Conservation (phyloP, 2,888 invertebrate genomes). For the Therioaphis trifolii region DNA sequence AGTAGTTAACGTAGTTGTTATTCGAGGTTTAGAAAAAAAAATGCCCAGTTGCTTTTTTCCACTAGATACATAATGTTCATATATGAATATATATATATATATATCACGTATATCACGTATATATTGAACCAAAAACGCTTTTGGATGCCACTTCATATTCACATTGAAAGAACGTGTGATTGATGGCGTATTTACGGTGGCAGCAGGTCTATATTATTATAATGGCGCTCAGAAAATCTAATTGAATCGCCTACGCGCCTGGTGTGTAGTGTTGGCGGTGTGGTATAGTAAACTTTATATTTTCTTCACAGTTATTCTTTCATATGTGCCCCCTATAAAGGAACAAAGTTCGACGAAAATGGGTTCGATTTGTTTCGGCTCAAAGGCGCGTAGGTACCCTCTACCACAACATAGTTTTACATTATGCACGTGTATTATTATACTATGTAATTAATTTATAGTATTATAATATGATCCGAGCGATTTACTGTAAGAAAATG, state of each 20-base stretch:
- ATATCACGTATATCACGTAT: no score
- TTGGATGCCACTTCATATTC: constrained; percentile 43
- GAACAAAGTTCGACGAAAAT: constrained; percentile 18
- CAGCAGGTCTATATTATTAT: constrained; percentile 19
- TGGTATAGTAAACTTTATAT: constrained; percentile 27
- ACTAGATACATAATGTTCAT: neutral
- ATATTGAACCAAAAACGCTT: constrained; percentile 45
- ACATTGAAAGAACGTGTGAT: constrained; percentile 43
- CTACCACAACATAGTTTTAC: neutral
- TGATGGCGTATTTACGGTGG: constrained; percentile 42
- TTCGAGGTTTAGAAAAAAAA: neutral
- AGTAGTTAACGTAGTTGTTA: neutral
- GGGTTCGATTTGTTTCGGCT: neutral
- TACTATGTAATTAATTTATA: no score
- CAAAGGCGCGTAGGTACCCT: neutral
- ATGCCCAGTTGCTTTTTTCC: neutral
- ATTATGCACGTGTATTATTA: neutral
- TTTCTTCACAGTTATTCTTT: constrained; percentile 8
- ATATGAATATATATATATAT: no score
- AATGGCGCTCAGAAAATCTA: constrained; percentile 25
- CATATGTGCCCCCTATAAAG: neutral
- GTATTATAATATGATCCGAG: neutral
- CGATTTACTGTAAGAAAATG: neutral
- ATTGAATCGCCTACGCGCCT: constrained; percentile 39
- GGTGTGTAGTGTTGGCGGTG: neutral